Evolutionary conservation across 2,797 vertebrate species (phyloP), one percentile per base, ranked within the genome.

Genomic region (Lithobates sylvaticus): DNA sequence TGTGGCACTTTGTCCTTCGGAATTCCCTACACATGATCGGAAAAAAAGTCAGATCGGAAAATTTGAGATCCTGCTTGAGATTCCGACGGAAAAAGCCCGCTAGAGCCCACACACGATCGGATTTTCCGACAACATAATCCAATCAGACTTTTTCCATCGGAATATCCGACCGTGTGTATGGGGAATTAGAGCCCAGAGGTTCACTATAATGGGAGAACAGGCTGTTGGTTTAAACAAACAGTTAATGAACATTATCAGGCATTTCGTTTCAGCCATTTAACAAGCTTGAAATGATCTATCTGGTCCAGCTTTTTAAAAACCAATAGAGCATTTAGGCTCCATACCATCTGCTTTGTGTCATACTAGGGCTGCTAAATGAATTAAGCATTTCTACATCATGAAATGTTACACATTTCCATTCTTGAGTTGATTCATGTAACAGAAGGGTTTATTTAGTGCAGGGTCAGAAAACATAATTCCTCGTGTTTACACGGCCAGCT

Each of bases 341-440:
- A 18, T 32, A 50, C 9, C 36, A 80, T 85, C 76, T 78, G 69
- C 26, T 79, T 73, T 64, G 23, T 67, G 69, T 67, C 69, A 72
- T 67, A 29, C 5, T 18, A 68, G 67, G 54, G 67, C 16, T 42
- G 10, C 23, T 72, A 79, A n/a, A 34, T 72, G 7, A 76, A 16
- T 21, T 18, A 69, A 68, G n/a, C 3, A 65, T 79, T 61, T 81
- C 27, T 69, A 76, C 12, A 67, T 65, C 44, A 72, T 61, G 29
- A 71, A 27, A 72, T 68, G 34, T 70, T 29, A 47, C 67, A 76
- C 27, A 39, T 58, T 36, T 82, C 58, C 26, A 26, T 72, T 82
- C 68, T 72, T 67, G 54, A 58, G 73, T 86, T 36, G 85, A 86
- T 82, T 86, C 73, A 86, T 82, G 78, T 32, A 16, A 13, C n/a